A percentile compares a stretch with the other conserved stretches of the same genome.
Evolutionary conservation across 2,113 vertebrate species (phyloP).

Genomic region (Cyphomyrus plagiostoma): DNA sequence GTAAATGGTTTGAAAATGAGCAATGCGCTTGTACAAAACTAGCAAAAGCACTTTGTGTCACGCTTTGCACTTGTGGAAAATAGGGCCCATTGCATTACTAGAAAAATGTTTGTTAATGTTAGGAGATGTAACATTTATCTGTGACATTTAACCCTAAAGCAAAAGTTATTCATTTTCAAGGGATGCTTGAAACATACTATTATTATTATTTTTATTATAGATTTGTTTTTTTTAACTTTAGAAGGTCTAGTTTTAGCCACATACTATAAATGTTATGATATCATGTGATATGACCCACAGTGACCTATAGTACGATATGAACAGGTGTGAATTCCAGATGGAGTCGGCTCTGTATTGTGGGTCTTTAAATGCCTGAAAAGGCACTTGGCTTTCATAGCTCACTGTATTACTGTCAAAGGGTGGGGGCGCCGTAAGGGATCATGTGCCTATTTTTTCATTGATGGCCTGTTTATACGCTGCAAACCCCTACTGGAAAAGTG

Average conservation of each 20-base stretch:
- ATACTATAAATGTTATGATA: background rate
- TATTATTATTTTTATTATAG: background rate
- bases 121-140: background rate
- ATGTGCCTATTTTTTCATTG: background rate
- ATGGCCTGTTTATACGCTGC: background rate
- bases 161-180: background rate
- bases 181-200: background rate
- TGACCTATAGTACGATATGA: background rate
- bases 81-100: background rate
- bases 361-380: background rate
- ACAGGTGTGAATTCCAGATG: background rate
- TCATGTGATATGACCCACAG: background rate
- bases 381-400: background rate
- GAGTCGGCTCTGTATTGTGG: background rate
- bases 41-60: too few species aligned
- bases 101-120: background rate
- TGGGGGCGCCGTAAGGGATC: background rate
- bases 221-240: background rate
- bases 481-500: background rate
- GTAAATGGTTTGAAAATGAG: too few species aligned
- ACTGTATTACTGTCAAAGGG: background rate
- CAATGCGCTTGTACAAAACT: too few species aligned
- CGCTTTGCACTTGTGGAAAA: too few species aligned
- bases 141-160: background rate
- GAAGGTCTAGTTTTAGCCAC: background rate